Evolutionary conservation across 2,888 invertebrate species (phyloP).

Genomic region (Carterocephalus palaemon): DNA sequence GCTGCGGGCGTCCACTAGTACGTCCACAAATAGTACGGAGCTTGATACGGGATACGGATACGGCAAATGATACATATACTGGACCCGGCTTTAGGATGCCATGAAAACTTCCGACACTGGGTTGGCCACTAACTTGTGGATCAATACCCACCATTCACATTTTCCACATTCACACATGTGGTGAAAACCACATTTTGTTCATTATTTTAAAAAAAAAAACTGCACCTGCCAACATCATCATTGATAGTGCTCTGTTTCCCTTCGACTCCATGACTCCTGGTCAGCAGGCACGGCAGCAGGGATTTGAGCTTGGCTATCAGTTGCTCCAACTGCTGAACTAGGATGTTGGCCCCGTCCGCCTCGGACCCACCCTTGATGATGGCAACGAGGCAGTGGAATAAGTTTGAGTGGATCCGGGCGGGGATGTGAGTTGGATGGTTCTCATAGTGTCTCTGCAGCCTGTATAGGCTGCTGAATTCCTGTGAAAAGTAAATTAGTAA

Average conservation of each 20-base stretch:
- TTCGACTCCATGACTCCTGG: conserved; percentile 41
- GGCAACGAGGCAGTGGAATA: conserved; percentile 64
- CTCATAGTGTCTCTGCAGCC: conserved; percentile 66
- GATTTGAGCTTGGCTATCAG: conserved; percentile 58
- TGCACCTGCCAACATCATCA: conserved; percentile 63
- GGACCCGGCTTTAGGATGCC: no score
- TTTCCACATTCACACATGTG: no score
- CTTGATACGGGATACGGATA: no score
- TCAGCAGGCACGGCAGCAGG: conserved; percentile 59
- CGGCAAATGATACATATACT: no score
- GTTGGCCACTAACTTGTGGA: no score
- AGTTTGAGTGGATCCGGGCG: conserved; percentile 56
- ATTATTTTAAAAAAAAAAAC: background rate
- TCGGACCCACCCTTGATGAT: conserved; percentile 57
- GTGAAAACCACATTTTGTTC: no score
- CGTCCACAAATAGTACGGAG: no score
- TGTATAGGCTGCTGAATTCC: conserved; percentile 64
- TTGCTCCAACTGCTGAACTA: conserved; percentile 63
- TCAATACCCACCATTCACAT: no score
- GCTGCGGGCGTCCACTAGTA: no score
- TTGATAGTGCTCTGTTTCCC: conserved; percentile 55
- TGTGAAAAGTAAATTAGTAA: conserved; percentile 35
- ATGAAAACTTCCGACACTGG: no score
- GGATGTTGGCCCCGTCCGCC: conserved; percentile 53
- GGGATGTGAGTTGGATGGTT: conserved; percentile 64